A percentile compares a stretch with the other conserved stretches of the same genome.
These are phyloP conservation scores for Ophion obscuratus DNA, from an alignment of 2,888 invertebrate genomes.

Conservation along the genomic window DNA sequence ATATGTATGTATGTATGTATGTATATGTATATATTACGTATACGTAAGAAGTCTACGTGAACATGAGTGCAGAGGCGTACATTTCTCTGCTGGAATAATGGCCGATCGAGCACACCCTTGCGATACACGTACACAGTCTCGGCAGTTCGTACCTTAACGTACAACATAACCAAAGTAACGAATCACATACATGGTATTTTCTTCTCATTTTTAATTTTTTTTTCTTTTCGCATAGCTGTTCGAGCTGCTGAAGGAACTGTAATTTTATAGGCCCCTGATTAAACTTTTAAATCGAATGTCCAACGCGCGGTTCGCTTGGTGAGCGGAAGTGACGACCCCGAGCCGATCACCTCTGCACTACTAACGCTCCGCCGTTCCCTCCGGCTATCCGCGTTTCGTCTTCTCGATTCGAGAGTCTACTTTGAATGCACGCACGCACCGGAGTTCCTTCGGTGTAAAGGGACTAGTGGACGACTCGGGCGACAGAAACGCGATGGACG, in stretches of 20 bases:
- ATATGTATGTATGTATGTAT: neutral
- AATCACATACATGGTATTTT: conserved; percentile 11
- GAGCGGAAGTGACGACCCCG: conserved; percentile 83
- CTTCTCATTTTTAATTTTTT: conserved; percentile 6
- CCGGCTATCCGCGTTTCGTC: conserved; percentile 55
- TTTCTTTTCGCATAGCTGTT: conserved; percentile 4
- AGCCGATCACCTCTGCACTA: conserved; percentile 84
- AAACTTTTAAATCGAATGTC: conserved; percentile 84
- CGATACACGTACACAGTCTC: conserved; percentile 68
- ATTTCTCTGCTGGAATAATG: conserved; percentile 76
- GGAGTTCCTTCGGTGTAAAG: neutral
- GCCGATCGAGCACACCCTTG: conserved; percentile 78
- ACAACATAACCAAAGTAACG: conserved; percentile 29
- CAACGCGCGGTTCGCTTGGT: conserved; percentile 81
- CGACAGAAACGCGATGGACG: neutral
- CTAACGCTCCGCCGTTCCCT: conserved; percentile 79
- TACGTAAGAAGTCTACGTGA: conserved; percentile 42
- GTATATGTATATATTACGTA: neutral
- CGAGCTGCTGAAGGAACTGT: conserved; percentile 70
- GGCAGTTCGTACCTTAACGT: conserved; percentile 42
- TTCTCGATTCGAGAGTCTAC: conserved; percentile 28
- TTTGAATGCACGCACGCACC: conserved; percentile 22
- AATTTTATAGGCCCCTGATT: conserved; percentile 83
- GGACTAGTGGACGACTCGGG: neutral
- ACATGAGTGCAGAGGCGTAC: conserved; percentile 73